Evolutionary conservation across 1,140 invertebrate species (phyloP), one percentile per base, ranked within the genome.

Genomic region (Chironomus striatipennis): DNA sequence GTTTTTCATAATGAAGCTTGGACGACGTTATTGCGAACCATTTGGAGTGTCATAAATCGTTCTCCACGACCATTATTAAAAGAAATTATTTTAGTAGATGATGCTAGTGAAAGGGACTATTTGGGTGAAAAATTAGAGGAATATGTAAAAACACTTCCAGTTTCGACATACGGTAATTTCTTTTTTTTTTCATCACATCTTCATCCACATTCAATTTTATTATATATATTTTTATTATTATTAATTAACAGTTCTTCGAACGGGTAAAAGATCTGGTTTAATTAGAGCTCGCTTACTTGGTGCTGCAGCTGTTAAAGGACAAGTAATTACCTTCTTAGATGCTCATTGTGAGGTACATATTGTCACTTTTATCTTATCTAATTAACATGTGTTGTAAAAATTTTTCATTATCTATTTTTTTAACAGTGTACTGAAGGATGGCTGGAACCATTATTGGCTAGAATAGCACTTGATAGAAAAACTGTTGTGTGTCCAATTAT

Each of bases 1-100:
- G 97, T 98, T 47, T 98, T 98, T 84, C 97, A 98, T 84, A 98
- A 98, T 82, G 96, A 98, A 83, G 96, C 96, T 0, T 98, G 96
- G 96, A 92, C 93, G n/a, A 98, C 96, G 0, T 84, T 98, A 4
- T 85, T 98, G 34, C 86, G 96, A 73, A 98, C 96, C 0, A 92
- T 98, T n/a, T 96, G 95, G 92, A 97, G 95, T 80, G 95, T 95
- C 18, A 98, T 98, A 75, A 96, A 96, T 83, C 86, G 95, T 24
- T 98, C 96, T 6, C 96, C 96, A 0, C 84, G 86, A 74, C 85
- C 90, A 0, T 83, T 97, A n/a, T 85, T 98, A 21, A 91, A 93
- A 79, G 96, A 98, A 84, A 94, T 98, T 78, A 96, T 98, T 77
- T 86, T 98, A 34, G 96, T 98, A 1, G 96, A 98, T 82, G 96